Percentiles rank a stretch among this genome's conserved stretches.
phyloP scores from a whole-genome alignment of 2,888 invertebrate genomes.

The Xiphydria camelus region DNA sequence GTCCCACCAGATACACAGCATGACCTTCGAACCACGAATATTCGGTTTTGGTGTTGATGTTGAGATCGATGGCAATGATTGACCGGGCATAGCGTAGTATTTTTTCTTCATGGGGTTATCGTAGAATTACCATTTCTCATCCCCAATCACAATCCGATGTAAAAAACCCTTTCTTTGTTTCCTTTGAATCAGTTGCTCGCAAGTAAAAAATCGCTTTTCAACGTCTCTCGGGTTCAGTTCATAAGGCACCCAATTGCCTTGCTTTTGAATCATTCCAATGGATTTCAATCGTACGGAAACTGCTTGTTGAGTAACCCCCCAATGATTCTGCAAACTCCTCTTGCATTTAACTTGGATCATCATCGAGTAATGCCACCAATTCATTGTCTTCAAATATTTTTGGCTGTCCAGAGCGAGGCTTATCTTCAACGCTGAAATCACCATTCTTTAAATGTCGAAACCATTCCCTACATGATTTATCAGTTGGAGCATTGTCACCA shows the following conservation, averaged over 20 bases:
- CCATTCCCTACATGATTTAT: constrained; percentile 4
- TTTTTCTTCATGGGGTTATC: not conserved
- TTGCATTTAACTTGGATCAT: constrained; percentile 22
- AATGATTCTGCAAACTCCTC: constrained; percentile 18
- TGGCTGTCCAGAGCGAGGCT: constrained; percentile 11
- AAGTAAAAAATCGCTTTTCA: constrained; percentile 7
- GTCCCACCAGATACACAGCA: constrained; percentile 5
- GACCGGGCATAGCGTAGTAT: constrained; percentile 8
- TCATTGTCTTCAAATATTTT: constrained; percentile 20
- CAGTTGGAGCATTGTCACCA: constrained; percentile 11
- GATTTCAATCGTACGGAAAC: constrained; percentile 14
- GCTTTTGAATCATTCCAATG: constrained; percentile 12
- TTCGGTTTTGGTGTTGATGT: constrained; percentile 19
- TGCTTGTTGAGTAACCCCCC: constrained; percentile 14
- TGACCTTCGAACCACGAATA: constrained; percentile 3
- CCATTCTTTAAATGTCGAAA: constrained; percentile 21
- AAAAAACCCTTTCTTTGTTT: constrained; percentile 10
- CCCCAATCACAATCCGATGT: constrained; percentile 9
- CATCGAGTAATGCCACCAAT: constrained; percentile 22
- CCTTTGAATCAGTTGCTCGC: constrained; percentile 9
- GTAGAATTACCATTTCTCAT: constrained; percentile 6
- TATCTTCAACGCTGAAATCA: constrained; percentile 22
- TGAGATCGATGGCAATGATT: constrained; percentile 11
- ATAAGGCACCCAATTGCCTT: constrained; percentile 9
- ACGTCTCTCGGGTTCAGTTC: constrained; percentile 1